A percentile compares a stretch with the other conserved stretches of the same genome.
Conservation (phyloP, 53 echinoderm and acorn worm species). For the Temnopleurus reevesii region DNA sequence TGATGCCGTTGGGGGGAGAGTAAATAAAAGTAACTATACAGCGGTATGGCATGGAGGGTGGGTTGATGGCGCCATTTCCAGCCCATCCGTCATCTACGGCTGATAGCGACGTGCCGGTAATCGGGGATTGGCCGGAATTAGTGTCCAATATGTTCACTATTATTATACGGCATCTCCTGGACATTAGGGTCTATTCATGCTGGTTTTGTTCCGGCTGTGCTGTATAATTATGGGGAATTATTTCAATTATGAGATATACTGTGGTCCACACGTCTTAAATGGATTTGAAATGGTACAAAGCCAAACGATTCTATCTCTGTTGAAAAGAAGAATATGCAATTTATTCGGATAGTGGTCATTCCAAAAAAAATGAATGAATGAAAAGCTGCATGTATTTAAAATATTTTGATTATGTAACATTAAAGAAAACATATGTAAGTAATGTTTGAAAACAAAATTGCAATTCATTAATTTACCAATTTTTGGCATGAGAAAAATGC, state of each 20-base stretch:
- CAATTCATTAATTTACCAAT: too few species aligned
- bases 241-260: background rate
- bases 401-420: too few species aligned
- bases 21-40: background rate
- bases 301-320: too few species aligned
- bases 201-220: background rate
- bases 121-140: conserved; percentile 14
- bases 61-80: background rate
- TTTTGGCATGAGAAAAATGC: too few species aligned
- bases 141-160: background rate
- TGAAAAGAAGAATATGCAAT: too few species aligned
- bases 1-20: background rate
- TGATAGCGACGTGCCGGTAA: conserved; percentile 9
- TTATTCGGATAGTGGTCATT: too few species aligned
- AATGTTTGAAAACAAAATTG: too few species aligned
- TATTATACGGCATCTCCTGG: background rate
- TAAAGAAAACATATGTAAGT: too few species aligned
- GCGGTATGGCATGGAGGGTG: background rate
- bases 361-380: too few species aligned
- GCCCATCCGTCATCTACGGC: conserved; percentile 1
- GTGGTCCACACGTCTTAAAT: too few species aligned
- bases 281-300: too few species aligned
- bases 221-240: background rate
- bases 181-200: background rate
- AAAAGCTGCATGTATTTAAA: too few species aligned